A percentile compares a stretch with the other conserved stretches of the same genome.
phyloP scores from a whole-genome alignment of 2,113 vertebrate genomes.

The Tetrax tetrax region DNA sequence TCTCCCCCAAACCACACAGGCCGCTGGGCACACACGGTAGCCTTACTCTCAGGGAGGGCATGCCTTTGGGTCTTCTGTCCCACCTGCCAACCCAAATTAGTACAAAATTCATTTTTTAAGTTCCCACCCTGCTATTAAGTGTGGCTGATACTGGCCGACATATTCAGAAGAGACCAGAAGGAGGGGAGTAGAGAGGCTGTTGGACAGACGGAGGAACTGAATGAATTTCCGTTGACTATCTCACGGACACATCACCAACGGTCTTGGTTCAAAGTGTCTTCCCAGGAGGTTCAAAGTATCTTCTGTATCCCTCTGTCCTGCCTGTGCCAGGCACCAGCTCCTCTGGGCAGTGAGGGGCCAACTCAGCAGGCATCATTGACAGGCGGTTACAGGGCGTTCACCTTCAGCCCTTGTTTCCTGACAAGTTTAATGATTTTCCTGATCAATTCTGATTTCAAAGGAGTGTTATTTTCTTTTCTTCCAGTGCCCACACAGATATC shows the following conservation, averaged over 20 bases:
- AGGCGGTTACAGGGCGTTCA: neutral
- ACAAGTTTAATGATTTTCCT: neutral
- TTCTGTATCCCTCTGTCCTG: neutral
- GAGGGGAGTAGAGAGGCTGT: neutral
- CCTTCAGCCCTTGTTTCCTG: neutral
- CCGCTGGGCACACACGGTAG: neutral
- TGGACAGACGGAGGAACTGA: neutral
- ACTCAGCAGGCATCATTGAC: neutral
- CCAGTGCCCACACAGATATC: neutral
- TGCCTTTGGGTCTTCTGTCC: neutral
- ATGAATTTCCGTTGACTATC: neutral
- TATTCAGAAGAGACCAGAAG: neutral
- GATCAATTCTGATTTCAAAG: neutral
- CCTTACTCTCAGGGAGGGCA: neutral
- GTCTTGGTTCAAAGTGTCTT: neutral
- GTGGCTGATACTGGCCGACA: neutral
- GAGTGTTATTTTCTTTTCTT: neutral
- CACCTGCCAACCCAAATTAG: neutral
- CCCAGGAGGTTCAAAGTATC: neutral
- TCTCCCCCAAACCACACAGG: neutral
- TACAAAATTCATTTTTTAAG: neutral
- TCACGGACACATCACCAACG: neutral
- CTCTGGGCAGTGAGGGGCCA: neutral
- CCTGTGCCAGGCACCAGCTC: neutral
- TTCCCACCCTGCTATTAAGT: neutral